Conservation (phyloP, 2,888 invertebrate species). For the Pegoplata infirma region DNA sequence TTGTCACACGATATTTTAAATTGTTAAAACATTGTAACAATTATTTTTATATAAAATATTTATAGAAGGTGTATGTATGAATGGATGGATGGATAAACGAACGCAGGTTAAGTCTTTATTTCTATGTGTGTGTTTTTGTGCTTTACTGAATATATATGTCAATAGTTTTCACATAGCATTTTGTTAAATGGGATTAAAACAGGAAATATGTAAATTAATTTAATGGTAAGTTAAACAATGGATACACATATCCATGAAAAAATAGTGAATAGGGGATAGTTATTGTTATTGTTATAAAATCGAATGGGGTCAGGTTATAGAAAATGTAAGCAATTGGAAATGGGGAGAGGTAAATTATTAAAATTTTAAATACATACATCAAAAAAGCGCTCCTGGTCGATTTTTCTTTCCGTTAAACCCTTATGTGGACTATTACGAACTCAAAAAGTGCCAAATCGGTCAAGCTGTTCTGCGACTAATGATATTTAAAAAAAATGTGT, state of each 20-base stretch:
- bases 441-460: too few relatives aligned
- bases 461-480: too few relatives aligned
- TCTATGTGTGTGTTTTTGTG: background rate
- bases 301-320: too few relatives aligned
- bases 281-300: background rate
- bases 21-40: constrained; percentile 21
- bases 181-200: constrained; percentile 25
- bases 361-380: background rate
- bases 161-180: constrained; percentile 28
- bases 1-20: constrained; percentile 22
- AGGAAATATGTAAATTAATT: constrained; percentile 37
- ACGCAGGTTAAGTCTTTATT: background rate
- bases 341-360: background rate
- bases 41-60: constrained; percentile 15
- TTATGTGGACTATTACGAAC: too few relatives aligned
- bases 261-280: background rate
- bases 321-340: background rate
- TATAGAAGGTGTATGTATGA: constrained; percentile 9
- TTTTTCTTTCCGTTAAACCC: too few relatives aligned
- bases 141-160: constrained; percentile 31
- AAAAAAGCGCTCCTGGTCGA: too few relatives aligned
- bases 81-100: background rate
- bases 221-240: constrained; percentile 1
- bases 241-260: background rate
- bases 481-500: too few relatives aligned